Base-by-base conservation (phyloP, 2,113 vertebrate genomes). In the Abramis brama region DNA sequence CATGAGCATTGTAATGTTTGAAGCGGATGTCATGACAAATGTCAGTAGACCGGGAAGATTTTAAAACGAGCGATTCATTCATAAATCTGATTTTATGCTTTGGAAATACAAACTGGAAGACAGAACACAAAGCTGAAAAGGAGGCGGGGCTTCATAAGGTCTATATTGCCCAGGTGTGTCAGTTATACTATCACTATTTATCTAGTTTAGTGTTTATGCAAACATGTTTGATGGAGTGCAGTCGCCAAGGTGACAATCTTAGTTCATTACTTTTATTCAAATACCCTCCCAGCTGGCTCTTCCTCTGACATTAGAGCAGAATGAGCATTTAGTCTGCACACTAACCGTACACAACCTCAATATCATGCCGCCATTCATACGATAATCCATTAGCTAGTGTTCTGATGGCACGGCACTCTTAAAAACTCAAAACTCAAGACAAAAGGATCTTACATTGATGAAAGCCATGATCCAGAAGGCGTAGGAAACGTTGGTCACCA, bases 391-490 rank as follows among this genome's bases (percentile, higher is more conserved):
- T 21, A 52, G 13, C 45, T 8, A 45, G 9, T n/a, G 43, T 76
- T 50, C n/a, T 76, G 50, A 52, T 21, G 13, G 47, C 47, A 19
- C 5, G 25, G 8, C 43, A 55, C 43, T 17, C 12, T 71, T 70
- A 71, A 47, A 13, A 12, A 8, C 2, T 57, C 3, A 47, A 64
- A 59, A 36, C 21, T 30, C n/a, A 1, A 84, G 15, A 75, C 5
- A 12, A 8, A 21, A 30, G 5, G 1, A 17, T 90, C 97, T 98
- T 84, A 99, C 98, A 0, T 98, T 99, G 93, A 98, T 98, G 59
- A 98, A 89, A 64, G 97, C 97, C 96, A 99, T 99, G 94, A 98
- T 99, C 98, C 97, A 99, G 94, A 99, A 99, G 83, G 98, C 98
- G 0, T 97, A 98, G 30, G 97, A 96, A 57, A 99, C 96, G 0